These are phyloP conservation scores for Drosophila mauritiana DNA, from an alignment of 1,140 invertebrate species.

Conservation along the genomic window DNA sequence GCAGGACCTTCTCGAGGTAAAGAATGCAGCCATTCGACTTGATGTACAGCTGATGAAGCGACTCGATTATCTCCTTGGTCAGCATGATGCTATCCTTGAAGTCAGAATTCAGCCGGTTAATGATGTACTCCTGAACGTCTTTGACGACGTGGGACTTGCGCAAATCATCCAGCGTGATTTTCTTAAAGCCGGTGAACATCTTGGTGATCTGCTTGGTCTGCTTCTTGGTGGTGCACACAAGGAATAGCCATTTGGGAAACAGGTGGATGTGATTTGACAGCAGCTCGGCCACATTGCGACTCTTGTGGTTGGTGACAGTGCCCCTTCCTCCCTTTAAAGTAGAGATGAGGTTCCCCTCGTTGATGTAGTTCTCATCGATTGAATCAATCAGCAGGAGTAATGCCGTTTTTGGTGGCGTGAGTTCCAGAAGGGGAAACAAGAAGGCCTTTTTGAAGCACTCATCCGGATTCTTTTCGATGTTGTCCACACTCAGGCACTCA, in stretches of 20 bases:
- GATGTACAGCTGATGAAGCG: conserved; percentile 97
- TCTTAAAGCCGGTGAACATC: conserved; percentile 97
- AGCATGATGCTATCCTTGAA: conserved; percentile 84
- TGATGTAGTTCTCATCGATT: conserved; percentile 91
- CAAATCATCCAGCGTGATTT: conserved; percentile 95
- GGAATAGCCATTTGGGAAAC: conserved; percentile 96
- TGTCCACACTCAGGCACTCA: conserved; percentile 85
- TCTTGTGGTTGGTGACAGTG: conserved; percentile 85
- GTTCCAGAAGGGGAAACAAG: conserved; percentile 93
- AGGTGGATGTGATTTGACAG: conserved; percentile 95
- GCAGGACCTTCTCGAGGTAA: conserved; percentile 96
- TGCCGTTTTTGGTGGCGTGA: conserved; percentile 92
- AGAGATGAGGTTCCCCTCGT: conserved; percentile 81
- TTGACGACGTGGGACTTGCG: conserved; percentile 94
- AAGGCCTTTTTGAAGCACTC: conserved; percentile 95
- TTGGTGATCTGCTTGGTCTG: conserved; percentile 93
- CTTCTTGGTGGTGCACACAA: conserved; percentile 95
- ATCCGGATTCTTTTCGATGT: conserved; percentile 93
- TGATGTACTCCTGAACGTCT: conserved; percentile 97
- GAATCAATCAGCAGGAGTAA: conserved; percentile 96
- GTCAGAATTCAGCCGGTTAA: conserved; percentile 94
- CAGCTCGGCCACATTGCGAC: conserved; percentile 92
- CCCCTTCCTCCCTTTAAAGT: conserved; percentile 84
- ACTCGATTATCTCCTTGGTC: conserved; percentile 93
- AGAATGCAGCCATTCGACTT: conserved; percentile 98